These are phyloP conservation scores for Drosophila teissieri DNA, from an alignment of 1,140 invertebrate species.

Conservation along the genomic window DNA sequence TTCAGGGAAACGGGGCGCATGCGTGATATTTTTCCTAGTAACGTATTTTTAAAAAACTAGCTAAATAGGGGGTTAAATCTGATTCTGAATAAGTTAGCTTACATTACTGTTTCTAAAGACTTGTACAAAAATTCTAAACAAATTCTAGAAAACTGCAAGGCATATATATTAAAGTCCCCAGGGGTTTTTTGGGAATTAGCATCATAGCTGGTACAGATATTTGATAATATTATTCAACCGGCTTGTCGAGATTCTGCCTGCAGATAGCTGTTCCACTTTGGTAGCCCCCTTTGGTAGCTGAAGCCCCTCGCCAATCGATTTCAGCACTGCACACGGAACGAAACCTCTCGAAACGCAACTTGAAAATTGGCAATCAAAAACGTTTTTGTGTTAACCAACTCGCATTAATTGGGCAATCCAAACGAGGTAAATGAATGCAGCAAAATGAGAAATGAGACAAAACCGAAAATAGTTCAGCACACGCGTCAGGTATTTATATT, in stretches of 20 bases:
- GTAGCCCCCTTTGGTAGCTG: no score
- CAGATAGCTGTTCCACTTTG: background rate
- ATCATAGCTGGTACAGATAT: no score
- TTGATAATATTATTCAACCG: background rate
- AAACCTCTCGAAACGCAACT: constrained; percentile 49
- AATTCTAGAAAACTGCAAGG: background rate
- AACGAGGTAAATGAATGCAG: constrained; percentile 33
- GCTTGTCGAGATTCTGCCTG: background rate
- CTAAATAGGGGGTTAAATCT: background rate
- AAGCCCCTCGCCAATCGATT: constrained; percentile 10
- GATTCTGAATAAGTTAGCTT: no score
- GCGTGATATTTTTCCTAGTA: constrained; percentile 4
- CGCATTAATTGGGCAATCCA: constrained; percentile 50
- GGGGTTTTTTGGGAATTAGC: no score
- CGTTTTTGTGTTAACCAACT: constrained; percentile 45
- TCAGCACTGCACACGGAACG: constrained; percentile 40
- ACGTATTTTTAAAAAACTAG: background rate
- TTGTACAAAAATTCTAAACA: background rate
- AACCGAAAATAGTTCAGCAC: constrained; percentile 54
- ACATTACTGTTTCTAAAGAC: background rate
- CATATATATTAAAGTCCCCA: background rate
- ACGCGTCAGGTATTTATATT: constrained; percentile 36
- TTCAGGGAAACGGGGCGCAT: constrained; percentile 25
- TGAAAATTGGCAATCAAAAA: constrained; percentile 53
- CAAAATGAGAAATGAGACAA: constrained; percentile 34